Evolutionary conservation across 2,797 vertebrate genomes (phyloP), one percentile per base, ranked within the genome.

Genomic region (Kryptolebias ocellatus): DNA sequence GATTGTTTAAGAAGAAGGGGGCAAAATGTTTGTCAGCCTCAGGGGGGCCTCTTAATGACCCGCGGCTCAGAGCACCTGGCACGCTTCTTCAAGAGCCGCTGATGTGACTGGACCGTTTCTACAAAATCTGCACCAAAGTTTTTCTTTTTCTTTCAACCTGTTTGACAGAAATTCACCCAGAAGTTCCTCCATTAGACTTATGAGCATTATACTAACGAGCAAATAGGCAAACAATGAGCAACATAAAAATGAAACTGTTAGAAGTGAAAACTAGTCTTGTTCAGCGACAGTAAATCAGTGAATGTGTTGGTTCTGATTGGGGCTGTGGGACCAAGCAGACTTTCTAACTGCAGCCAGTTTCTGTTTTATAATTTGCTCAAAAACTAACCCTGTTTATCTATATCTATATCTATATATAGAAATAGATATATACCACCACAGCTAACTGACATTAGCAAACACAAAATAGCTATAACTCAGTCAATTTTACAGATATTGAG

Each of bases 1-100:
- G 20, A 47, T 53, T 44, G 61, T 64, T 53, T 53, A 67, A 58
- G 64, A 42, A 20, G 24, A 51, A 53, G 37, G 50, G 51, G 29
- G 61, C 20, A 12, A n/a, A 5, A 24, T 4, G 34, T 59, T 45
- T 42, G 34, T 31, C 16, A 31, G 37, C 65, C 27, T 11, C 29
- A 17, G 27, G 55, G 34, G 20, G 49, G 20, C 15, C 44, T 50
- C 31, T 45, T 57, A 39, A 57, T 57, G 53, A 27, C 28, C 12
- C 12, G 10, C 12, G 24, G 2, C 24, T n/a, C 14, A 2, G 12
- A 60, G 57, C 49, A 68, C 50, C 14, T 53, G 24, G 56, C 14
- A 44, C 24, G 27, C 6, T 28, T 46, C 28, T 31, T 68, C 15
- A 24, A 9, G 46, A 46, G 17, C 31, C 28, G 15, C 4, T 27